These are phyloP conservation scores for Zhengitettix transpicula DNA, from an alignment of 2,888 invertebrate species.

Conservation along the genomic window DNA sequence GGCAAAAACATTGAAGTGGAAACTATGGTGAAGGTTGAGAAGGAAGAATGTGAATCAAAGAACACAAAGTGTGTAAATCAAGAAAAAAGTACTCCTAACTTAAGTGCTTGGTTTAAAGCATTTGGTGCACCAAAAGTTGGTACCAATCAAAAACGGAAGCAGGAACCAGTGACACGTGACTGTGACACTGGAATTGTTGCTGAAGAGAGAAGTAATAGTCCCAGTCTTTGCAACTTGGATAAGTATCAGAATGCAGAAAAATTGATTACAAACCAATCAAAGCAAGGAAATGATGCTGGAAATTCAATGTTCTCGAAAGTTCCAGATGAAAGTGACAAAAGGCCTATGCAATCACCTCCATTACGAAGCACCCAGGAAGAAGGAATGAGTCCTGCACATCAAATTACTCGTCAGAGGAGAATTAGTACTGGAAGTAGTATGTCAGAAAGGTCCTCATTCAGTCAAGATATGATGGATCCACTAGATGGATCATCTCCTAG, in stretches of 20 bases:
- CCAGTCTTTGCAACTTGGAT: neutral
- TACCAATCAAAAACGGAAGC: conserved; percentile 33
- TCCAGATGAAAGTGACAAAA: conserved; percentile 19
- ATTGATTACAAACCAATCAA: neutral
- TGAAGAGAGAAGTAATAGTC: neutral
- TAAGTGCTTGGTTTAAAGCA: conserved; percentile 85
- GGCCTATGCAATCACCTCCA: conserved; percentile 14
- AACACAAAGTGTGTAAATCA: conserved; percentile 19
- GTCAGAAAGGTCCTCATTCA: conserved; percentile 61
- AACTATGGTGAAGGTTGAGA: conserved; percentile 13
- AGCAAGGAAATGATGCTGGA: conserved; percentile 21
- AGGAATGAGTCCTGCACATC: conserved; percentile 8
- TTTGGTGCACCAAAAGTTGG: conserved; percentile 69
- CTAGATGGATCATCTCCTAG: conserved; percentile 19
- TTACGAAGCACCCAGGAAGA: neutral
- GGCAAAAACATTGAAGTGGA: neutral
- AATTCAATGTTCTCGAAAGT: conserved; percentile 23
- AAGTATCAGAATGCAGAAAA: neutral
- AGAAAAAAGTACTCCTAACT: conserved; percentile 63
- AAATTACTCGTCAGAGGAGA: conserved; percentile 38
- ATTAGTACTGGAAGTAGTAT: conserved; percentile 66
- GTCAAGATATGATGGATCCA: conserved; percentile 31
- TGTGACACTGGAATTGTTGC: conserved; percentile 1
- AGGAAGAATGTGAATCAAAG: conserved; percentile 15
- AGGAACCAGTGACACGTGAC: conserved; percentile 13